Evolutionary conservation across 2,888 invertebrate species (phyloP).

Genomic region (Isoperla grammatica): DNA sequence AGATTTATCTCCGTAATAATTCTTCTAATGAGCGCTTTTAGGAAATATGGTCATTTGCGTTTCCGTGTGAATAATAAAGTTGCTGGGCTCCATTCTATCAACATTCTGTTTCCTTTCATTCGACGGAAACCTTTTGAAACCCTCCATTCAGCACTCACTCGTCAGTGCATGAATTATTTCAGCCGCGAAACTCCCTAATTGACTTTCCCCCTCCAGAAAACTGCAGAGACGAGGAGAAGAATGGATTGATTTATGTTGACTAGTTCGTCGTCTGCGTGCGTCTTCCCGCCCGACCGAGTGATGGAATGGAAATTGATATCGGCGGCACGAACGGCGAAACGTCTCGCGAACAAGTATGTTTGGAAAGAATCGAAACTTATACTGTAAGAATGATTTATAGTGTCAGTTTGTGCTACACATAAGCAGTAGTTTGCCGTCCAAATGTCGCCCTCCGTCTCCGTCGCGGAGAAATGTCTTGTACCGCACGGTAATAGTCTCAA

Average conservation of each 20-base stretch:
- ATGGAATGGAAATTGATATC: conserved; percentile 31
- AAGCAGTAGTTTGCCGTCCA: not conserved
- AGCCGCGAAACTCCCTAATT: conserved; percentile 26
- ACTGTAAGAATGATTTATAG: conserved; percentile 18
- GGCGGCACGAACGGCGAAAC: conserved; percentile 8
- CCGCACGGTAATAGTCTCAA: too few relatives aligned
- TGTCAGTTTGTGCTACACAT: conserved; percentile 3
- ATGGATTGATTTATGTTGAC: conserved; percentile 30
- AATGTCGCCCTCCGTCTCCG: conserved; percentile 17
- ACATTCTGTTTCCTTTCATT: conserved; percentile 3
- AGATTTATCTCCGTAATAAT: too few relatives aligned
- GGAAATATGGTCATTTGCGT: too few relatives aligned
- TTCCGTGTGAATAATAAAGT: too few relatives aligned
- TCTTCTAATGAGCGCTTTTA: too few relatives aligned
- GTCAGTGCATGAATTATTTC: conserved; percentile 26
- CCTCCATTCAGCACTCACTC: conserved; percentile 2
- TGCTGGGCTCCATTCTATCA: too few relatives aligned
- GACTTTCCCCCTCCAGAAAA: conserved; percentile 23
- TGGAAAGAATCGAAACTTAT: conserved; percentile 18
- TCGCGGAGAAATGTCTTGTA: not conserved
- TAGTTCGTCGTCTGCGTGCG: not conserved
- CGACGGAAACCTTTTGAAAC: conserved; percentile 12
- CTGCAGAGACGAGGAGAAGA: conserved; percentile 15
- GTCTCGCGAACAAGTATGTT: not conserved
- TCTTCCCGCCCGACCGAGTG: conserved; percentile 17